These are phyloP conservation scores for Oreochromis grahami DNA, from an alignment of 2,797 vertebrate genomes.

Conservation along the genomic window DNA sequence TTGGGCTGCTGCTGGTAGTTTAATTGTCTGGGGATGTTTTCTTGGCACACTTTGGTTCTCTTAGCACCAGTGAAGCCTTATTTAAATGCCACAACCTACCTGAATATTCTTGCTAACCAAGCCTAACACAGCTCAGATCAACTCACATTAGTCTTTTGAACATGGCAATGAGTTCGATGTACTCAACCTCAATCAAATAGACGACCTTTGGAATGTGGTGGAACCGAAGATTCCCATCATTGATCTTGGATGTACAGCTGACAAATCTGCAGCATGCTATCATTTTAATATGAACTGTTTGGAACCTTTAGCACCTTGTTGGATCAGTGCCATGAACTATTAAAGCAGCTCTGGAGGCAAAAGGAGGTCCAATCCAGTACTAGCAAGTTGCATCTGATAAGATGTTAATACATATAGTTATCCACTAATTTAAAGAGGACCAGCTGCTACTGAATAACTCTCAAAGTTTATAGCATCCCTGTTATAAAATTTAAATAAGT, in stretches of 20 bases:
- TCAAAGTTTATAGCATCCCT: neutral
- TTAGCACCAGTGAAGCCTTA: neutral
- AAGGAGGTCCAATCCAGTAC: neutral
- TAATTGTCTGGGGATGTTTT: neutral
- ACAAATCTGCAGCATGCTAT: neutral
- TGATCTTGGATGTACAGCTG: neutral
- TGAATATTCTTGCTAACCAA: neutral
- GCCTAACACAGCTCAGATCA: neutral
- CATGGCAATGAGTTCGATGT: neutral
- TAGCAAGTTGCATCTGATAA: neutral
- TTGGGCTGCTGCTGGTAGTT: neutral
- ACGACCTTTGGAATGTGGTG: neutral
- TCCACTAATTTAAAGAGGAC: neutral
- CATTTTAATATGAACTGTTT: neutral
- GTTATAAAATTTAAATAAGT: neutral
- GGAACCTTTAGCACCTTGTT: neutral
- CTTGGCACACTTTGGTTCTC: neutral
- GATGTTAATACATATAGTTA: neutral
- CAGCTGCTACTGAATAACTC: neutral
- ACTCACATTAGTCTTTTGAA: neutral
- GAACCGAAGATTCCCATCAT: neutral
- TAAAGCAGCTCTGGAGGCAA: neutral
- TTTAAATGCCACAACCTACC: neutral
- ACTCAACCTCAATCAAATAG: neutral
- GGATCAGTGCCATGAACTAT: neutral